Conservation (phyloP, 35 echinoderm and acorn worm species). For the Diadema setosum region DNA sequence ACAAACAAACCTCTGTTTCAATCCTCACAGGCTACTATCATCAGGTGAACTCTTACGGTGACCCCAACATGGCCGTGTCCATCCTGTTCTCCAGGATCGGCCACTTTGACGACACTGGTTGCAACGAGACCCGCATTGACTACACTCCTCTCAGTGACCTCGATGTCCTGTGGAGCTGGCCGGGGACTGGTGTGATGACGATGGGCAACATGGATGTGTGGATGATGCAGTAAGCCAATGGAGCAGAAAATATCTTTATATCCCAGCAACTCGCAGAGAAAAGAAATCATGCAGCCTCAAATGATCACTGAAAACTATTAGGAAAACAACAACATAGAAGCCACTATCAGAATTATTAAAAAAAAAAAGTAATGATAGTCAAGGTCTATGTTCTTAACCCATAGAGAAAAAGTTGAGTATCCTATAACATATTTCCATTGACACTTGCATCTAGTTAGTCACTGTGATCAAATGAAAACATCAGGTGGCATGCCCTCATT, state of each 20-base stretch:
- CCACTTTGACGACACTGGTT: conserved; percentile 47
- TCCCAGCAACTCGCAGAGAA: neutral
- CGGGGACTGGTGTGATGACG: conserved; percentile 57
- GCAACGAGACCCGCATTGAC: conserved; percentile 8
- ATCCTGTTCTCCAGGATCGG: conserved; percentile 54
- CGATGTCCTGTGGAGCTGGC: conserved; percentile 64
- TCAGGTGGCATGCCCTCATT: too few species aligned
- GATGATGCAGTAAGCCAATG: conserved; percentile 20
- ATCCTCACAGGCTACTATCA: conserved; percentile 80
- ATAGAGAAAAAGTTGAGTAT: too few species aligned
- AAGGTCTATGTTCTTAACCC: too few species aligned
- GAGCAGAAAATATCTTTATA: neutral
- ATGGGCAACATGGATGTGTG: conserved; percentile 71
- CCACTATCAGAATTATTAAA: too few species aligned
- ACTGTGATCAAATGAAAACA: too few species aligned
- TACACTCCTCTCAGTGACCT: conserved; percentile 49
- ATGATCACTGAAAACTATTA: neutral
- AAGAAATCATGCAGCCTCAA: neutral
- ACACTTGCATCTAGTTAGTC: too few species aligned
- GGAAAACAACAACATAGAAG: too few species aligned
- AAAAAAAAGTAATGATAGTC: too few species aligned
- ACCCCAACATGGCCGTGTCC: conserved; percentile 58
- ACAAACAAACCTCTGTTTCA: too few species aligned
- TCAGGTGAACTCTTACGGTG: conserved; percentile 47
- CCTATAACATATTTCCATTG: too few species aligned